Conservation (phyloP, 2,797 vertebrate species). For the Cichlasoma orientale region DNA sequence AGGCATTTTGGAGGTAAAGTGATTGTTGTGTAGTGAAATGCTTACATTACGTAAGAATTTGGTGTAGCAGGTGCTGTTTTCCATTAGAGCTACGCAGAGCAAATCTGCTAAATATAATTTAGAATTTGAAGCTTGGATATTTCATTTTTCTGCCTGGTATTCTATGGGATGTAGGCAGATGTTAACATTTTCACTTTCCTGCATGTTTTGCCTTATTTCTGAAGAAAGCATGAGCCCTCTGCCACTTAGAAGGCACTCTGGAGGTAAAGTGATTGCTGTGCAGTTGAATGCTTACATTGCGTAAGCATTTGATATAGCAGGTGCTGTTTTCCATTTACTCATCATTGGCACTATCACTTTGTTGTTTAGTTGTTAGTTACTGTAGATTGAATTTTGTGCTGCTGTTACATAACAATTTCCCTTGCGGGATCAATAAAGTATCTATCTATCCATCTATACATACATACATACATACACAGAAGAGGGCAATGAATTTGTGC, state of each 20-base stretch:
- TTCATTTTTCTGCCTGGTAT: background rate
- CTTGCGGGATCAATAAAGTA: too few species aligned
- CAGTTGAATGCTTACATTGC: background rate
- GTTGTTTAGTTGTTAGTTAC: too few species aligned
- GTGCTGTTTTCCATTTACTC: background rate
- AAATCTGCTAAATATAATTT: background rate
- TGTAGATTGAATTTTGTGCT: too few species aligned
- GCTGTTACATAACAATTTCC: too few species aligned
- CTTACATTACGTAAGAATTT: too few species aligned
- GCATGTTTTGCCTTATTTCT: background rate
- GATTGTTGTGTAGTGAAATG: too few species aligned
- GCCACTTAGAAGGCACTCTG: slow-evolving; percentile 5
- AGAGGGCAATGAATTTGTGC: background rate
- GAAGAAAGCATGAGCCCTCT: background rate
- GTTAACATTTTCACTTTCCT: background rate
- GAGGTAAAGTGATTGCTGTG: slow-evolving; percentile 2
- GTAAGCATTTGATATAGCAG: background rate
- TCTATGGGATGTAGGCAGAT: background rate
- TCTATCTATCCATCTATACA: too few species aligned
- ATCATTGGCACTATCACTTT: too few species aligned
- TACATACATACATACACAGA: too few species aligned
- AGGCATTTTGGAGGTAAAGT: too few species aligned
- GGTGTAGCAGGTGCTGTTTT: too few species aligned
- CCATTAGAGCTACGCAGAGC: background rate
- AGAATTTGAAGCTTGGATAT: background rate